phyloP scores from a whole-genome alignment of 2,888 invertebrate genomes.

The Sericinus montela region DNA sequence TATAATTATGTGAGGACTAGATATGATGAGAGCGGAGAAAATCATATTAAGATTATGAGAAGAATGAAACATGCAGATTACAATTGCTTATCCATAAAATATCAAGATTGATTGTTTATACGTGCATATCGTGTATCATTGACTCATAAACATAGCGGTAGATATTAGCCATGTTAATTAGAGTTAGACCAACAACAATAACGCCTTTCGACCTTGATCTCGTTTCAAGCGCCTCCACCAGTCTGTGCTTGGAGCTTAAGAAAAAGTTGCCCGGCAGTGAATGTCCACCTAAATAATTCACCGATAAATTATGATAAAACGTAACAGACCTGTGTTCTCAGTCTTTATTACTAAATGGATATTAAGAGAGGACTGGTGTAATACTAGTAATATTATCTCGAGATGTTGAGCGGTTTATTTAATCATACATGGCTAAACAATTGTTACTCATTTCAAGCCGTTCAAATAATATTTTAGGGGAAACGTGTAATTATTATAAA shows the following conservation, averaged over 20 bases:
- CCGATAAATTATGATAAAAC: conserved; percentile 9
- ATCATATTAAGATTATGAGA: no score
- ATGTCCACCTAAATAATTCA: conserved; percentile 10
- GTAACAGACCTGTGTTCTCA: conserved; percentile 1
- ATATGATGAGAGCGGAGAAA: no score
- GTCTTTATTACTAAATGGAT: background rate
- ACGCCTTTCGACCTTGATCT: conserved; percentile 61
- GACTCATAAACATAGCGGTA: conserved; percentile 2
- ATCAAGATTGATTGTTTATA: no score
- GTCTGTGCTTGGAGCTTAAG: conserved; percentile 36
- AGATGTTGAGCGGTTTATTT: background rate
- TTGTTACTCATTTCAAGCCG: conserved; percentile 4
- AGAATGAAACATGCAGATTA: no score
- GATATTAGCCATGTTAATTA: conserved; percentile 53
- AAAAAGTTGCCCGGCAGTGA: conserved; percentile 28
- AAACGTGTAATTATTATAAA: background rate
- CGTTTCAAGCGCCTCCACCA: conserved; percentile 52
- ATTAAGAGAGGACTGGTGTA: conserved; percentile 18
- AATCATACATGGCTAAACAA: conserved; percentile 4
- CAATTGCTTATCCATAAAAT: no score
- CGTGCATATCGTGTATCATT: background rate
- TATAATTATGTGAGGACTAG: no score
- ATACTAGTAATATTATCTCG: background rate
- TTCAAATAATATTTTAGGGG: background rate
- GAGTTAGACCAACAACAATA: conserved; percentile 55